Evolutionary conservation across 2,113 vertebrate genomes (phyloP).

Genomic region (Agelaius tricolor): DNA sequence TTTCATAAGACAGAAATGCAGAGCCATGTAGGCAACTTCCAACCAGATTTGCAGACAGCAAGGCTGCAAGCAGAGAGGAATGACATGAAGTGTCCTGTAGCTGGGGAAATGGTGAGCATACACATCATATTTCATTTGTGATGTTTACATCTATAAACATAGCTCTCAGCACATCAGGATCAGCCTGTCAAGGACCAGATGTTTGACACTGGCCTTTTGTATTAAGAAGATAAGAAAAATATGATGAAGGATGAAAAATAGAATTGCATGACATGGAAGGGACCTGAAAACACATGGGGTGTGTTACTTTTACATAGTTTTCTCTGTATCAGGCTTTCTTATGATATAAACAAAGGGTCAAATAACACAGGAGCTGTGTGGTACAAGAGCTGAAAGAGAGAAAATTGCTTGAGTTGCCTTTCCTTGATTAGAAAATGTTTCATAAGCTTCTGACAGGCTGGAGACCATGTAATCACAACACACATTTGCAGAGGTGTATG

Average conservation of each 20-base stretch:
- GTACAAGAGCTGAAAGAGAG: not conserved
- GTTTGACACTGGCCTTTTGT: not conserved
- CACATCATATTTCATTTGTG: not conserved
- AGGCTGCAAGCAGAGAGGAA: not conserved
- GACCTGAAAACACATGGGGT: not conserved
- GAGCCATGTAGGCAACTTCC: not conserved
- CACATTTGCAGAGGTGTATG: constrained; percentile 12
- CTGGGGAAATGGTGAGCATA: not conserved
- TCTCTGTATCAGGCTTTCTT: not conserved
- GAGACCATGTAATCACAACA: constrained; percentile 7
- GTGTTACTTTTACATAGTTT: not conserved
- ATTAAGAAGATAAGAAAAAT: not conserved
- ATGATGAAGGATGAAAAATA: not conserved
- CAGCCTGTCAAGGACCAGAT: not conserved
- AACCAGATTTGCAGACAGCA: not conserved
- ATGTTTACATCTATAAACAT: not conserved
- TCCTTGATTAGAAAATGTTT: not conserved
- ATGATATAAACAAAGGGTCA: not conserved
- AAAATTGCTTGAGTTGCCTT: not conserved
- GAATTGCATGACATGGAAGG: not conserved
- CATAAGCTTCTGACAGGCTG: not conserved
- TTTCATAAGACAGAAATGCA: not conserved
- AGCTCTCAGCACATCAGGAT: not conserved
- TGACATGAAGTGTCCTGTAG: not conserved
- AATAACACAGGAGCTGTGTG: not conserved